Base-by-base conservation (phyloP, 2,797 vertebrate species). In the Paedocypris micromegethes region DNA sequence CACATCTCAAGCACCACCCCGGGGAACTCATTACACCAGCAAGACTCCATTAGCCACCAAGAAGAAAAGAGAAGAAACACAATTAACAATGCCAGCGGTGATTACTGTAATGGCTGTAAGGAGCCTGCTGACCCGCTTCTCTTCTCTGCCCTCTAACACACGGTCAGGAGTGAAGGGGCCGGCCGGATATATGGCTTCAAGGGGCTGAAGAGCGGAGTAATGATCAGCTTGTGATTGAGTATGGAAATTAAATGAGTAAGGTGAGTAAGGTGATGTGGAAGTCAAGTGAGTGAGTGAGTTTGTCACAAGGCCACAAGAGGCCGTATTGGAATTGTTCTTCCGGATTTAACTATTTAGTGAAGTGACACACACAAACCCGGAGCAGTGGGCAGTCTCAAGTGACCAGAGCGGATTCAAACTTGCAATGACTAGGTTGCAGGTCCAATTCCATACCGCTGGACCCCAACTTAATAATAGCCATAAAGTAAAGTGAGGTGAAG, bases 101-200 rank as follows among this genome's bases (percentile, higher is more conserved):
- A 89, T 90, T 89, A 89, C 86, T 77, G 81, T 89, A 89, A 88
- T 88, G 83, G 83, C 68, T 72, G 38, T 90, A 82, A 86, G 77
- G 70, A 73, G 85, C 79, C 70, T 74, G 79, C 82, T 89, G 88
- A 89, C 88, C 88, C 77, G 79, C 80, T 85, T 83, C 78, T 55
- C 70, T 56, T 64, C 52, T 67, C 46, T 65, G 68, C 62, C 68
- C 51, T 71, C 65, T 49, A 9, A 64, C 45, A 51, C 45, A 45
- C 75, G 46, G 70, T 55, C 23, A 70, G 67, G 58, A 8, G 62
- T 66, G 55, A 76, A 58, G 56, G 54, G 57, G 66, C 73, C 77
- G 70, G 76, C 74, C 77, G 76, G 81, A 85, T 47, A 23, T 23
- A 48, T 77, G 60, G 76, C 80, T 80, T 82, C 75, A 78, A 79